Percentiles rank a stretch among this genome's conserved stretches.
Conservation (phyloP, 2,797 vertebrate species). For the Tangara arthus region DNA sequence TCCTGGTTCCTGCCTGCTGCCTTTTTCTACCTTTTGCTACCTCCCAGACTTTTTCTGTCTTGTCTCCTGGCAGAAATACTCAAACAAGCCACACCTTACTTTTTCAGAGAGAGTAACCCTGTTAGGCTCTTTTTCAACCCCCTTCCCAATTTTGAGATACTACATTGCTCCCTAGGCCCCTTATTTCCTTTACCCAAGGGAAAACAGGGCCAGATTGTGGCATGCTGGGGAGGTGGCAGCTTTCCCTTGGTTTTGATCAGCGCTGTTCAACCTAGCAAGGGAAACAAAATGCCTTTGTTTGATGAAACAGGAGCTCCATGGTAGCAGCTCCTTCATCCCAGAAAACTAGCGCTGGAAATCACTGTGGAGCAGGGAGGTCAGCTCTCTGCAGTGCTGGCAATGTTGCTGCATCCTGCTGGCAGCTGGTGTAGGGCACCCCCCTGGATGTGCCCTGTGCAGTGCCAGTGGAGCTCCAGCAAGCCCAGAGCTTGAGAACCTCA, state of each 20-base stretch:
- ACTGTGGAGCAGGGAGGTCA: not conserved
- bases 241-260: not conserved
- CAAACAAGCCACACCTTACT: not conserved
- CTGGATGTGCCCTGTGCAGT: accelerated
- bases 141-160: not conserved
- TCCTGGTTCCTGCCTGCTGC: not conserved
- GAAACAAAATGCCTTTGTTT: not conserved
- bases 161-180: accelerated
- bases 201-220: not conserved
- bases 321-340: not conserved
- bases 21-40: not conserved
- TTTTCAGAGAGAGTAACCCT: not conserved
- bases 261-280: accelerated
- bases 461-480: not conserved
- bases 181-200: not conserved
- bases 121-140: not conserved
- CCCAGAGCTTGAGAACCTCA: not conserved
- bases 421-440: not conserved
- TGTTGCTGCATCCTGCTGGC: not conserved
- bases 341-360: not conserved
- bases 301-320: not conserved
- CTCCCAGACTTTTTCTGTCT: not conserved
- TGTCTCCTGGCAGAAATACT: not conserved
- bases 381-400: not conserved
- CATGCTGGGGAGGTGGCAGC: not conserved